phyloP scores from a whole-genome alignment of 2,888 invertebrate genomes.

The Pteria penguin region DNA sequence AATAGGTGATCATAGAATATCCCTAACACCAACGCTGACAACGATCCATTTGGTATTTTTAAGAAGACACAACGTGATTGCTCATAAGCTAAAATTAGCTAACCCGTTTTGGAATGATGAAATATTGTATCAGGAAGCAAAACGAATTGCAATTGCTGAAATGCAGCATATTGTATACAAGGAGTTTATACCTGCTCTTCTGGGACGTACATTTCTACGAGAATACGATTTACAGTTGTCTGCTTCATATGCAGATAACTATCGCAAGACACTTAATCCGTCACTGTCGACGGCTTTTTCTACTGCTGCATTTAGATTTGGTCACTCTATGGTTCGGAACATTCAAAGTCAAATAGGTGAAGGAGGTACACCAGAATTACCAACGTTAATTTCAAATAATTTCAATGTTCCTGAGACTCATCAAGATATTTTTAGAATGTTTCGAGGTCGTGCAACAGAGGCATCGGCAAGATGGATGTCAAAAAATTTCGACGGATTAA shows the following conservation, averaged over 20 bases:
- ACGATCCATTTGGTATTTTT: constrained; percentile 3
- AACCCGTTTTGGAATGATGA: constrained; percentile 24
- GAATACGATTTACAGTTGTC: constrained; percentile 88
- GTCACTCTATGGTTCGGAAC: constrained; percentile 24
- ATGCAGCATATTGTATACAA: constrained; percentile 82
- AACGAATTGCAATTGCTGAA: constrained; percentile 87
- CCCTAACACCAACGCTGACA: constrained; percentile 10
- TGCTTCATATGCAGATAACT: constrained; percentile 82
- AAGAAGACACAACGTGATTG: constrained; percentile 17
- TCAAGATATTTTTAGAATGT: neutral
- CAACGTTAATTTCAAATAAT: neutral
- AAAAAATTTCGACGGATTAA: neutral
- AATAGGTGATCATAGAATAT: constrained; percentile 14
- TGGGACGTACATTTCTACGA: constrained; percentile 95
- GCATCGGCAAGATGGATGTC: constrained; percentile 9
- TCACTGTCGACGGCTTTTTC: constrained; percentile 70
- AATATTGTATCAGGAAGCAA: constrained; percentile 66
- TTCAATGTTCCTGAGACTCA: neutral
- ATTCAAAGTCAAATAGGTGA: neutral
- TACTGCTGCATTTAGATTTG: constrained; percentile 70
- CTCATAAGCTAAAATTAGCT: neutral
- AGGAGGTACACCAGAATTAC: neutral
- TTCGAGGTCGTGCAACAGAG: neutral
- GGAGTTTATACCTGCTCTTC: constrained; percentile 87
- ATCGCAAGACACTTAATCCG: constrained; percentile 58